phyloP scores from a whole-genome alignment of 2,113 vertebrate species.

The Lampris megalopsis region DNA sequence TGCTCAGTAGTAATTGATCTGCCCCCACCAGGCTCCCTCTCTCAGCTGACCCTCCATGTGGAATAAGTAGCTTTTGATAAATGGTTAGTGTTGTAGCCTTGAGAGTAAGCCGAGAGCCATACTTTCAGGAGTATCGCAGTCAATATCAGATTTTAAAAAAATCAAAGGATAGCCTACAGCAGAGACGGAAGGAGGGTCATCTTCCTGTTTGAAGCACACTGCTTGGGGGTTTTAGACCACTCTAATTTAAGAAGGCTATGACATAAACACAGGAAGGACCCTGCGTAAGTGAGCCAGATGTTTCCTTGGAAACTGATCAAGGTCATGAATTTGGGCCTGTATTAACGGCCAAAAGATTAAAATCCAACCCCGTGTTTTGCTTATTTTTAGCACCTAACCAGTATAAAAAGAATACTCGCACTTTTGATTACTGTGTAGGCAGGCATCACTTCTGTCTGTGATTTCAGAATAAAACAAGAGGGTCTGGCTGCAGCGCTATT shows the following conservation, averaged over 20 bases:
- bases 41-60: constrained; percentile 45
- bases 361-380: no score
- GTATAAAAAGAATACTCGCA: no score
- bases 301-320: constrained; percentile 35
- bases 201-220: background rate
- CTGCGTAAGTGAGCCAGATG: constrained; percentile 42
- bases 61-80: constrained; percentile 27
- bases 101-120: background rate
- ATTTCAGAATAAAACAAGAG: no score
- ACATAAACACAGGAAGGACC: constrained; percentile 76
- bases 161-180: background rate
- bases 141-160: constrained; percentile 1
- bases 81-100: no score
- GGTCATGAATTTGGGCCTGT: background rate
- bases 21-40: background rate
- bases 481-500: no score
- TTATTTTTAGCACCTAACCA: no score
- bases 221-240: constrained; percentile 1
- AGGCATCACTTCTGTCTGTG: no score
- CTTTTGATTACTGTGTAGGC: no score
- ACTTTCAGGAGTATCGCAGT: background rate
- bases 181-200: constrained; percentile 11
- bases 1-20: background rate
- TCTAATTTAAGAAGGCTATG: constrained; percentile 24
- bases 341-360: background rate